Base-by-base conservation (phyloP, 2,888 invertebrate genomes). In the Hirtodrosophila cameraria region DNA sequence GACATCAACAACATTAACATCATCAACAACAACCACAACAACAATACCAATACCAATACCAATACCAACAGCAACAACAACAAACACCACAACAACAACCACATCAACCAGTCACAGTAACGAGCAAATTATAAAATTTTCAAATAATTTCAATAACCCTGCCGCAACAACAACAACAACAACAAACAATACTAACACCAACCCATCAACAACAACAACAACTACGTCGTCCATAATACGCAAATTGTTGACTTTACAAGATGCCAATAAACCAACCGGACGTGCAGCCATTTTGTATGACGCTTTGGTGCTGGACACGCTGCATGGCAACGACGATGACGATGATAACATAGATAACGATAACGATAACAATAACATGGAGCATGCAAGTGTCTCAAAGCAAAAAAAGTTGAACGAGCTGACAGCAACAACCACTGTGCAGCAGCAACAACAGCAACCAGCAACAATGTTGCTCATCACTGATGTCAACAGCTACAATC, bases 231-330 rank as follows among this genome's bases (percentile, higher is more conserved):
- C 81, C 0, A 85, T 88, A 48, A 87, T 87, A 59, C 88, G 88
- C 45, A 88, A 88, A 86, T 53, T 86, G 27, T 63, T 86, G 30
- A 87, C 88, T 2, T 64, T 86, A 16, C 79, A 86, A 86, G 86
- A 88, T 52, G 73, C 60, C 23, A 75, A 61, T 11, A 89, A 88
- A 28, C 75, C 88, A 4, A 88, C 88, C 2, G 89, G 89, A 33
- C 78, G 89, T 16, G 87, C 88, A 1, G 88, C 88, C 5, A 86
- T 89, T 60, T 73, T 90, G 8, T 90, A 90, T 46, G 90, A 90
- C 72, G 90, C 90, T 11, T 42, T 90, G 20, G 90, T 90, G 9
- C 60, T 90, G 54, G 90, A 90, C 54, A 88, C 90, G 1, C 55
- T 90, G 55, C 89, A 90, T 52, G 89, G 88, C 38, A 81, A 88